Evolutionary conservation across 2,797 vertebrate species (phyloP).

Genomic region (Xiphophorus birchmanni): DNA sequence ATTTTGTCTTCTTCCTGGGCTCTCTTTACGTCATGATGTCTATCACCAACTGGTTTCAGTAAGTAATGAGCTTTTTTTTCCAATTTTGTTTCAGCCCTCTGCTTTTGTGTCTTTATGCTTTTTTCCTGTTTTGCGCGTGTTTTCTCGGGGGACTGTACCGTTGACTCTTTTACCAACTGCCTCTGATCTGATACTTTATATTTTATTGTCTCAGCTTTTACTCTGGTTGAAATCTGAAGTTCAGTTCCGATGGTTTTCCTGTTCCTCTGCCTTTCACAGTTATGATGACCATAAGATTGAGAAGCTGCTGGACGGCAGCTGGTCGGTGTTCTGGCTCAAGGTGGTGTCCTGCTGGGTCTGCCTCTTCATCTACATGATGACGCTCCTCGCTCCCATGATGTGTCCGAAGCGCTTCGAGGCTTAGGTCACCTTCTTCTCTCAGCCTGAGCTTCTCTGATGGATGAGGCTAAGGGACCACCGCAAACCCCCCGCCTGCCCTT

Average conservation of each 20-base stretch:
- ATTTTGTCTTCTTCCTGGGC: constrained; percentile 94
- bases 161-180: not conserved
- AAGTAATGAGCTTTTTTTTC: constrained; percentile 67
- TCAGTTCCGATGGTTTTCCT: not conserved
- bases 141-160: not conserved
- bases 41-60: constrained; percentile 98
- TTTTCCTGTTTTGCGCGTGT: not conserved
- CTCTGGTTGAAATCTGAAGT: not conserved
- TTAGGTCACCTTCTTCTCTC: constrained; percentile 64
- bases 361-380: constrained; percentile 89
- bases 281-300: constrained; percentile 90
- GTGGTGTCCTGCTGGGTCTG: constrained; percentile 96
- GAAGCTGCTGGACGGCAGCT: constrained; percentile 89
- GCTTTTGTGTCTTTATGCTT: not conserved
- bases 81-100: not conserved
- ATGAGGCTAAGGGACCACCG: constrained; percentile 59
- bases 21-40: constrained; percentile 99
- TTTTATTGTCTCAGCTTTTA: not conserved
- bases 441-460: constrained; percentile 19
- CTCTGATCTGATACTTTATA: not conserved
- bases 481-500: constrained; percentile 20
- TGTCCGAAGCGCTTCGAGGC: constrained; percentile 90
- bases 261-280: constrained; percentile 70
- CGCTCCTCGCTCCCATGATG: constrained; percentile 90
- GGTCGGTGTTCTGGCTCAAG: constrained; percentile 98